phyloP scores from a whole-genome alignment of 2,113 vertebrate genomes.

The Garra rufa region DNA sequence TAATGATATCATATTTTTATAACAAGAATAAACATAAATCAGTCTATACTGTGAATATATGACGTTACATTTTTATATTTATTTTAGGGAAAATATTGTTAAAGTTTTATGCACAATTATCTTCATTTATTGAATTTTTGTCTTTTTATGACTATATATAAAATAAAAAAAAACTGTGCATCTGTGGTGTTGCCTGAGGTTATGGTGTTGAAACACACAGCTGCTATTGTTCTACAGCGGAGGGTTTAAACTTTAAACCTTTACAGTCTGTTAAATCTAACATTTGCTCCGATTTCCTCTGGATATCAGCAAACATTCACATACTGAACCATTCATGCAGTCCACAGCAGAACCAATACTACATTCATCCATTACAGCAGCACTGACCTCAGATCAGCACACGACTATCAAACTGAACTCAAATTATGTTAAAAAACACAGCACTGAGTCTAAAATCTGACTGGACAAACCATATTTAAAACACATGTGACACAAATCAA shows the following conservation, averaged over 20 bases:
- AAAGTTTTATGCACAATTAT: no score
- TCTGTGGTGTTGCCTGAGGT: not conserved
- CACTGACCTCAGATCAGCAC: not conserved
- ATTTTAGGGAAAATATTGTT: not conserved
- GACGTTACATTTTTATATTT: no score
- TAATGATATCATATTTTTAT: no score
- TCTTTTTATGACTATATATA: no score
- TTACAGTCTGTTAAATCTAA: not conserved
- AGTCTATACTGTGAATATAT: no score
- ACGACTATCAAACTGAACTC: not conserved
- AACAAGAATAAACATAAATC: no score
- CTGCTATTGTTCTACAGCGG: not conserved
- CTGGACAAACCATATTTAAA: not conserved
- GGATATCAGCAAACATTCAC: not conserved
- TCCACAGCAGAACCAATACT: no score
- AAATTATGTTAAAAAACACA: not conserved
- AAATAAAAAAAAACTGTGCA: no score
- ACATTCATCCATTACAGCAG: not conserved
- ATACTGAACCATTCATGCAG: not conserved
- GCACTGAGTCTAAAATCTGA: not conserved
- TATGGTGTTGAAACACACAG: not conserved
- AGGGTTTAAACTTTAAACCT: not conserved
- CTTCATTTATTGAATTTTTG: no score
- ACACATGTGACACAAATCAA: not conserved
- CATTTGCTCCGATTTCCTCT: not conserved